Evolutionary conservation across 2,113 vertebrate genomes (phyloP).

Genomic region (Zosterops pallidus): DNA sequence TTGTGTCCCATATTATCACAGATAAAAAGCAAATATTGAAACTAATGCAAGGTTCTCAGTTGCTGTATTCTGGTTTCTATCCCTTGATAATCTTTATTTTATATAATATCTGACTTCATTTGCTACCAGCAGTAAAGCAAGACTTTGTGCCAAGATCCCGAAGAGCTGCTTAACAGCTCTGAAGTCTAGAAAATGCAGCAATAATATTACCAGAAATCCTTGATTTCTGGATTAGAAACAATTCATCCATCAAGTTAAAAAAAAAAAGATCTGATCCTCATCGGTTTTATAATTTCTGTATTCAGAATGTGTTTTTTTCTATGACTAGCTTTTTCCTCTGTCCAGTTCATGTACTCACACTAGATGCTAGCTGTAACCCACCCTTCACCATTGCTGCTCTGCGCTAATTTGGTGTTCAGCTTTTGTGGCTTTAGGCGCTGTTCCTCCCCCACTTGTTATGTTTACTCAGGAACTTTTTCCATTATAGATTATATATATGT

Average conservation of each 20-base stretch:
- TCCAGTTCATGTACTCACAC: rapidly evolving
- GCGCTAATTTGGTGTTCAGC: neutral
- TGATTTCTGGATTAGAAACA: neutral
- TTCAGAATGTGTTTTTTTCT: neutral
- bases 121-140: neutral
- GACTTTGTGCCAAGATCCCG: neutral
- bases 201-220: neutral
- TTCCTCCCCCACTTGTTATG: neutral
- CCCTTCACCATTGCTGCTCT: neutral
- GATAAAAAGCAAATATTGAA: neutral
- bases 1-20: neutral
- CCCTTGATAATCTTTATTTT: neutral
- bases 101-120: neutral
- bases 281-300: neutral
- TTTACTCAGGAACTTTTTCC: neutral
- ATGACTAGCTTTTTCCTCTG: neutral
- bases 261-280: neutral
- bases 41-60: neutral
- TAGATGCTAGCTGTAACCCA: neutral
- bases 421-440: neutral
- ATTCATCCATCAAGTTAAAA: neutral
- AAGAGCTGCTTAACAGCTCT: neutral
- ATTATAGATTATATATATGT: neutral
- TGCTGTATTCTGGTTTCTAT: neutral
- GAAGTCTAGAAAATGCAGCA: neutral